These are phyloP conservation scores for Phataginus tricuspis DNA, from an alignment of 2,797 vertebrate genomes.

Conservation along the genomic window DNA sequence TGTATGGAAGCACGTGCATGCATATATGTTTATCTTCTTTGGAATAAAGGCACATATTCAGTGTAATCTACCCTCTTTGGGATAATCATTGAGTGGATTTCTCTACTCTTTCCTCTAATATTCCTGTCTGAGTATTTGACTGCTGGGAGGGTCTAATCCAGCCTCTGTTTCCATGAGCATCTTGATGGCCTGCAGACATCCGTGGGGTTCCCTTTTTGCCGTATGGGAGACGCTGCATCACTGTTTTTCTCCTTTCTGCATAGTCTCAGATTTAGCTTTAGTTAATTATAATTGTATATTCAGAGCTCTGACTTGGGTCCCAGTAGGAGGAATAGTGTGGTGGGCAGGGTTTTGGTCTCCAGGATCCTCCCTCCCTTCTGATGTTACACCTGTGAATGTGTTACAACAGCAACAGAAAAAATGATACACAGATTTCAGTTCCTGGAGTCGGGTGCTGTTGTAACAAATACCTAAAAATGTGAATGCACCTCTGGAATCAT, in stretches of 20 bases:
- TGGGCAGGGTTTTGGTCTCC: not conserved
- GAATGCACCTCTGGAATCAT: not conserved
- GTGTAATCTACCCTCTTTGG: not conserved
- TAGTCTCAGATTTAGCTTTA: not conserved
- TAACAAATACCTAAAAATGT: not conserved
- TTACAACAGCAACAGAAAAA: not conserved
- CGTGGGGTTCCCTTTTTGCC: not conserved
- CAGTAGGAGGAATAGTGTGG: not conserved
- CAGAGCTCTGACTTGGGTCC: not conserved
- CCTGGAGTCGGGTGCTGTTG: not conserved
- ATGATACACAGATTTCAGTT: not conserved
- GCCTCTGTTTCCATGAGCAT: not conserved
- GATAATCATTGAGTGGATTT: not conserved
- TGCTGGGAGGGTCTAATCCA: not conserved
- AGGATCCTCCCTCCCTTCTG: not conserved
- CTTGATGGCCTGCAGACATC: not conserved
- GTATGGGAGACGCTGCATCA: accelerated
- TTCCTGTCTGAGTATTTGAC: not conserved
- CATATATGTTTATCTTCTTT: not conserved
- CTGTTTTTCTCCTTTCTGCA: not conserved
- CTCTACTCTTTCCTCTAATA: not conserved
- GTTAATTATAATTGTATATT: not conserved
- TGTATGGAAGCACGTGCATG: not conserved
- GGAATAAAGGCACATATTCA: not conserved
- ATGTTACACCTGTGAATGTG: not conserved